Conservation (phyloP, 2,113 vertebrate genomes). For the Nothoprocta pentlandii region DNA sequence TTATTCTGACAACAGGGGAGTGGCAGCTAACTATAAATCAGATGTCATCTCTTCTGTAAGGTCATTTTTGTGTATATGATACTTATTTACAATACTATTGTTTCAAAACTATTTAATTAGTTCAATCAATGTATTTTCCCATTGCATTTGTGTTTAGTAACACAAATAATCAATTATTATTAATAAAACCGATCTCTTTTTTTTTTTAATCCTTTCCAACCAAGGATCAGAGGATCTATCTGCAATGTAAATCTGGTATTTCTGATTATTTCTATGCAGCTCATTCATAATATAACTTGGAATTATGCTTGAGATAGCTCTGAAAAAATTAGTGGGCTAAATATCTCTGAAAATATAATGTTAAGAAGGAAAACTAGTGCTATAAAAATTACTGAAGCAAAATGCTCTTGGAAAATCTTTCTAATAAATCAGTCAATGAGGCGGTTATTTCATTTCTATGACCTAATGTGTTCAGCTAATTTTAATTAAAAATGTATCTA, state of each 20-base stretch:
- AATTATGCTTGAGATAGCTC: background rate
- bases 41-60: background rate
- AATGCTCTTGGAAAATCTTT: slow-evolving; percentile 34
- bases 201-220: background rate
- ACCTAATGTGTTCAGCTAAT: slow-evolving; percentile 52
- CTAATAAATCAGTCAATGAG: slow-evolving; percentile 57
- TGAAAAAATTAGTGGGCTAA: slow-evolving; percentile 43
- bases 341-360: slow-evolving; percentile 10
- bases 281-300: background rate
- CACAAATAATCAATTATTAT: too few relatives aligned
- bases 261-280: background rate
- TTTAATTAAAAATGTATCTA: slow-evolving; percentile 57
- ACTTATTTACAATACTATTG: background rate
- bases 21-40: background rate
- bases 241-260: background rate
- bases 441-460: slow-evolving; percentile 52
- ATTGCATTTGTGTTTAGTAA: background rate
- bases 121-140: background rate
- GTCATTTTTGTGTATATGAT: background rate
- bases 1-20: background rate
- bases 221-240: background rate
- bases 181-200: too few relatives aligned
- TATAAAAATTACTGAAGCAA: slow-evolving; percentile 13
- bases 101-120: background rate
- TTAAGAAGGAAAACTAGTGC: background rate